Base-by-base conservation (phyloP, 2,888 invertebrate genomes). In the Drosophila formosana region DNA sequence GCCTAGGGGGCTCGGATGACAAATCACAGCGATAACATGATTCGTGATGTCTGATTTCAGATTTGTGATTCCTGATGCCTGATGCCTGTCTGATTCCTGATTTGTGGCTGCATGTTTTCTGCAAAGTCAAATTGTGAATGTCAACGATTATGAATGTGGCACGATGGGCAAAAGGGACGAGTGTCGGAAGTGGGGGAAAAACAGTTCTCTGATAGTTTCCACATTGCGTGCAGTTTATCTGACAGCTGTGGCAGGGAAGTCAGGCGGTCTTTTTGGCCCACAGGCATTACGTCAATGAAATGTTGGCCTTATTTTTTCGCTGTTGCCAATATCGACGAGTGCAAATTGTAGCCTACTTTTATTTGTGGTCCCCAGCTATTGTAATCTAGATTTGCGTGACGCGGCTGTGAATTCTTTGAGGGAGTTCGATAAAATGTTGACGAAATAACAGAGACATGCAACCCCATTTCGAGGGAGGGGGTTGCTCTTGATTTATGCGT, bases 351-450 rank as follows among this genome's bases (percentile, higher is more conserved):
- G 55, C 45, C 66, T 43, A 50, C 46, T 63, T 61, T 64, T 65
- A 23, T 60, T 62, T 39, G 43, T 25, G 37, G 9, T 26, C 68
- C 52, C 52, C 52, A 57, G 53, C 52, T 47, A 66, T 64, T 65
- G 37, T 55, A 82, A 88, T 82, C 82, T 66, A 67, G 82, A 82
- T 82, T 83, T 83, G 89, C 82, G 87, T 82, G 82, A 82, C 73
- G 56, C 55, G 85, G 74, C 82, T 84, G 67, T 72, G 62, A 68
- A 78, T 57, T 50, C 45, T 51, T 50, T 18, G 13, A 25, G 63
- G 13, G 2, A 32, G 55, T 70, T 79, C 80, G 45, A 79, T 68
- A 58, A 45, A 43, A 61, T 64, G 62, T 75, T 75, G 75, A 79
- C 71, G 76, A 75, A 79, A 61, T 57, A 64, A 53, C 49, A 51